These are phyloP conservation scores for Caerostris darwini DNA, from an alignment of 1,140 invertebrate genomes.

Conservation along the genomic window DNA sequence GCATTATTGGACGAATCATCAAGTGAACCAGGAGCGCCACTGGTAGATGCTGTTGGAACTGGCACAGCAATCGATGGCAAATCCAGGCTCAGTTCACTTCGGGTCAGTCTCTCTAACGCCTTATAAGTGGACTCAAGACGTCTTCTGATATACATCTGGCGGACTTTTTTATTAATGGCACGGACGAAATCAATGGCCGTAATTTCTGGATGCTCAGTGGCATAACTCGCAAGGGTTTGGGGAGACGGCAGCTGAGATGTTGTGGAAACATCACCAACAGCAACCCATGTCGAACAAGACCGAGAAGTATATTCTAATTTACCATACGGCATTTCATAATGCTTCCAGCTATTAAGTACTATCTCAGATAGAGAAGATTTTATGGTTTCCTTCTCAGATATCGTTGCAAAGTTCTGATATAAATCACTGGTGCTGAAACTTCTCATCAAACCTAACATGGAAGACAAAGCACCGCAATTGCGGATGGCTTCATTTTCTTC, in stretches of 20 bases:
- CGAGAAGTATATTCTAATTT: conserved; percentile 87
- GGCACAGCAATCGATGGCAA: conserved; percentile 73
- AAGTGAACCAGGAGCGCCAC: conserved; percentile 24
- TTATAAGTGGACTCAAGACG: conserved; percentile 90
- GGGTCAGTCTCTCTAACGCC: conserved; percentile 89
- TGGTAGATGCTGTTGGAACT: conserved; percentile 49
- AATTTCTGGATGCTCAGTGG: conserved; percentile 82
- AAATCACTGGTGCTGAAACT: conserved; percentile 92
- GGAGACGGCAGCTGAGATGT: conserved; percentile 89
- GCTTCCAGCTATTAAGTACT: conserved; percentile 71
- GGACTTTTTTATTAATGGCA: conserved; percentile 92
- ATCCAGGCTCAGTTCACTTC: conserved; percentile 87
- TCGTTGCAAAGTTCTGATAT: conserved; percentile 59
- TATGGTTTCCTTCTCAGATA: conserved; percentile 62
- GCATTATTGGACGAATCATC: conserved; percentile 56
- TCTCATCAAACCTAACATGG: conserved; percentile 89
- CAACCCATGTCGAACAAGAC: conserved; percentile 93
- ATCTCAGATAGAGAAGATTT: conserved; percentile 78
- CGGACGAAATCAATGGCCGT: conserved; percentile 88
- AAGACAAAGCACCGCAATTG: conserved; percentile 89
- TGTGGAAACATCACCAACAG: conserved; percentile 88
- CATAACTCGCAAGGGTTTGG: conserved; percentile 82
- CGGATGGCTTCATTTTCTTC: conserved; percentile 89
- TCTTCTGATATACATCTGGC: conserved; percentile 88
- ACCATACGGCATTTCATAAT: conserved; percentile 79